Evolutionary conservation across 1,140 invertebrate genomes (phyloP).

Genomic region (Ladona fulva): DNA sequence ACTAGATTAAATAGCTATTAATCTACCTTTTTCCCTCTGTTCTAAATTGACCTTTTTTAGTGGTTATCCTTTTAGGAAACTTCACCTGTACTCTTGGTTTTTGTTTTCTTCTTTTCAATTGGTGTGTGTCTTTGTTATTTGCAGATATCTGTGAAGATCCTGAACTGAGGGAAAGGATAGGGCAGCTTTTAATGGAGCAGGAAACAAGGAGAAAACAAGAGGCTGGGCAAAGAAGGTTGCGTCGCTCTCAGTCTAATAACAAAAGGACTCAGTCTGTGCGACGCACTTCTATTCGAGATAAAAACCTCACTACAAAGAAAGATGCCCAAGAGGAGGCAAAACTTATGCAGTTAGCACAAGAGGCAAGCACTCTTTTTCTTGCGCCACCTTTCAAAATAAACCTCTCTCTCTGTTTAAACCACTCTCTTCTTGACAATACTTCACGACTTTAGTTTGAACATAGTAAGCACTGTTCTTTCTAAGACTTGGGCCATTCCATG

Average conservation of each 20-base stretch:
- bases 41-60: no score
- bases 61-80: no score
- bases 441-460: no score
- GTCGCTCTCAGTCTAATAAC: conserved; percentile 37
- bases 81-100: no score
- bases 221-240: conserved; percentile 46
- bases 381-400: no score
- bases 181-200: conserved; percentile 81
- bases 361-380: conserved; percentile 34
- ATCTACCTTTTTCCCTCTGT: no score
- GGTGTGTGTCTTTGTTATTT: conserved; percentile 14
- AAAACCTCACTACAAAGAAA: conserved; percentile 86
- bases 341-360: conserved; percentile 54
- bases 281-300: conserved; percentile 88
- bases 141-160: conserved; percentile 92
- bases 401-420: no score
- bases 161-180: conserved; percentile 81
- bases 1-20: no score
- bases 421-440: no score
- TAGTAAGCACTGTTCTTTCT: no score
- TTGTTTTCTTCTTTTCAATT: background rate
- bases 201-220: conserved; percentile 64
- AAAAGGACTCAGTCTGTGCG: conserved; percentile 75
- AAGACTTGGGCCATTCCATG: no score
- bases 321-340: conserved; percentile 88